Evolutionary conservation across 2,888 invertebrate species (phyloP), one percentile per base, ranked within the genome.

Genomic region (Neoitamus cyanurus): DNA sequence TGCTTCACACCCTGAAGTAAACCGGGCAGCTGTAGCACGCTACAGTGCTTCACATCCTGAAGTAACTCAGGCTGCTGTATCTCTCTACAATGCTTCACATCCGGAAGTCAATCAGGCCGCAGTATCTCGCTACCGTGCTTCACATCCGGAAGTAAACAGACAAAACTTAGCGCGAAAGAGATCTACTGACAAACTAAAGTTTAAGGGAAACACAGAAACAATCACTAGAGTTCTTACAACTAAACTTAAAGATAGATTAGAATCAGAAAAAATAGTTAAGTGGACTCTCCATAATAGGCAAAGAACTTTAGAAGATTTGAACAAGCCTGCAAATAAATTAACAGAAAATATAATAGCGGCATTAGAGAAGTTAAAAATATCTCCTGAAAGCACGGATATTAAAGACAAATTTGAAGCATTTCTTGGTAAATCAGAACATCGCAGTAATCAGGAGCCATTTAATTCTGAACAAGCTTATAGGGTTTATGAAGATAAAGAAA

Each of bases 401-500:
- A 31, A 34, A 31, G 73, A 36, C 30, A 73, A 73, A 31, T 73
- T 73, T 30, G 34, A 73, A 34, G 73, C 73, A 30, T 34, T 73
- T 34, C n/a, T 34, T n/a, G 73, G 73, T 30, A 73, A 73, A 34
- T n/a, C 34, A 30, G 31, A 34, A 31, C 73, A 73, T 73, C 31
- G 73, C n/a, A 31, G 31, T 73, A 73, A 31, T n/a, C 73, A 73
- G 31, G 73, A 73, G 34, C 73, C 73, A 34, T 73, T 73, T 73
- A 34, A 30, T 58, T 31, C n/a, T 31, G 34, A 73, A n/a, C n/a
- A 31, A 25, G n/a, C 73, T 31, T 73, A 73, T 20, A 70, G 28
- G 20, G 9, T 70, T 20, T 70, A 70, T 20, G 25, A 6, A 70
- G 25, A 20, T 5, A 4, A 70, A 20, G 70, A 70, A 70, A 73